Conservation (phyloP, 2,888 invertebrate genomes). For the Portevinia maculata region DNA sequence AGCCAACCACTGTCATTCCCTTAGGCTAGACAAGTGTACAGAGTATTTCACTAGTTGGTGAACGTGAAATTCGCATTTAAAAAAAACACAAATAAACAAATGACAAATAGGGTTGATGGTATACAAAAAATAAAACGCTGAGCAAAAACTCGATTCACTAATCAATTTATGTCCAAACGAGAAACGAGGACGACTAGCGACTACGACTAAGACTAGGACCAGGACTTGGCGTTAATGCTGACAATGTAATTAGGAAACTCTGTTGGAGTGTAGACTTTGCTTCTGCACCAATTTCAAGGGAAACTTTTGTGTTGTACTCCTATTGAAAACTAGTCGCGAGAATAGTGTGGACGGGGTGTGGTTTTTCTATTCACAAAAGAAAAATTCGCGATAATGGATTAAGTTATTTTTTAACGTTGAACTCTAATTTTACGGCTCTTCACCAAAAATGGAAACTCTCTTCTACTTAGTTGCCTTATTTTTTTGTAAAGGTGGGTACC, state of each 20-base stretch:
- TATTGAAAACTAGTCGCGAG: slow-evolving; percentile 15
- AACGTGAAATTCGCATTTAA: slow-evolving; percentile 14
- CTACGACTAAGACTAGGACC: slow-evolving; percentile 23
- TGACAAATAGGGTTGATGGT: slow-evolving; percentile 42
- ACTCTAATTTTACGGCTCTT: slow-evolving; percentile 59
- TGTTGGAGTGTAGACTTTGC: slow-evolving; percentile 20
- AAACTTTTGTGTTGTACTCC: slow-evolving; percentile 47
- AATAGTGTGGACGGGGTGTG: slow-evolving; percentile 34
- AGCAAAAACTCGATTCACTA: slow-evolving; percentile 70
- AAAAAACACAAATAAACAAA: slow-evolving; percentile 25
- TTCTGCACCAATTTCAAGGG: slow-evolving; percentile 46
- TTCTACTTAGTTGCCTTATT: too few relatives aligned
- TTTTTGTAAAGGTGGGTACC: too few relatives aligned
- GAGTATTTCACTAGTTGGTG: slow-evolving; percentile 36
- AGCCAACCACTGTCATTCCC: slow-evolving; percentile 25
- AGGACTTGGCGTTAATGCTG: slow-evolving; percentile 58
- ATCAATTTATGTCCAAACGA: slow-evolving; percentile 71
- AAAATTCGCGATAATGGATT: slow-evolving; percentile 66
- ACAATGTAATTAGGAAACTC: slow-evolving; percentile 73
- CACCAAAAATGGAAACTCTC: slow-evolving; percentile 1
- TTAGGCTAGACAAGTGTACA: slow-evolving; percentile 24
- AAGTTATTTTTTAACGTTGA: slow-evolving; percentile 51
- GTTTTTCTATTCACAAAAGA: slow-evolving; percentile 43
- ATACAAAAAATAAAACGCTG: slow-evolving; percentile 23
- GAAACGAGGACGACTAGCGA: slow-evolving; percentile 41